Conservation (phyloP, 2,797 vertebrate species). For the Cygnus olor region DNA sequence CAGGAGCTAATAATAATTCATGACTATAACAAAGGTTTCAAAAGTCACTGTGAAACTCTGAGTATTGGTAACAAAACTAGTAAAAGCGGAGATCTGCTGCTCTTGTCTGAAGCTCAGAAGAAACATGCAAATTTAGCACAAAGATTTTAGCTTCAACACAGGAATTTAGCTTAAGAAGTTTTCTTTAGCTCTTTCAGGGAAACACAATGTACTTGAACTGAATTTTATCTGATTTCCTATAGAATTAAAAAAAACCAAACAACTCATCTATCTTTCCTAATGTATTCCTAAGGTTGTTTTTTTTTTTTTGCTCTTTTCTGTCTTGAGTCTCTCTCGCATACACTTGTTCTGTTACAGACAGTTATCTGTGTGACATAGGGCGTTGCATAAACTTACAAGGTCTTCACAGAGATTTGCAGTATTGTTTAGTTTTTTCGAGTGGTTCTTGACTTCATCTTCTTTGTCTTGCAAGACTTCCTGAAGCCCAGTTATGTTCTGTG, state of each 20-base stretch:
- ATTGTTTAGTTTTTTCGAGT: constrained; percentile 65
- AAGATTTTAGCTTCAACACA: background rate
- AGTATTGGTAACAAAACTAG: background rate
- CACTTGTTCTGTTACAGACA: background rate
- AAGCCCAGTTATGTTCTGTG: constrained; percentile 82
- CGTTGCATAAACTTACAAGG: constrained; percentile 84
- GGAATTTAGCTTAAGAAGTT: background rate
- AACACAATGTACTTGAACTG: background rate
- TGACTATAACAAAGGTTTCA: background rate
- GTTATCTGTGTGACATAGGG: background rate
- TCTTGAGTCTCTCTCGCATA: background rate
- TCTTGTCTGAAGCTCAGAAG: background rate
- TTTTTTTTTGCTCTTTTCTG: background rate
- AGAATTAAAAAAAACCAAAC: background rate
- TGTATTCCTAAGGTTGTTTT: background rate
- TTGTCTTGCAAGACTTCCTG: constrained; percentile 82
- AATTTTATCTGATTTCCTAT: background rate
- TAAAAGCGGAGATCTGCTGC: background rate
- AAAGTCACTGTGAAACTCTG: background rate
- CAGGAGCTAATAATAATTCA: background rate
- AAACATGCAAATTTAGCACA: background rate
- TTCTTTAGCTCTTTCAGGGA: background rate
- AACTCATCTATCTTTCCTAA: background rate
- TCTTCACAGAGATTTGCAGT: constrained; percentile 81
- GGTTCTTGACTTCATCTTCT: constrained; percentile 72